Conservation (phyloP, 2,888 invertebrate species). For the Lampropteryx suffumata region DNA sequence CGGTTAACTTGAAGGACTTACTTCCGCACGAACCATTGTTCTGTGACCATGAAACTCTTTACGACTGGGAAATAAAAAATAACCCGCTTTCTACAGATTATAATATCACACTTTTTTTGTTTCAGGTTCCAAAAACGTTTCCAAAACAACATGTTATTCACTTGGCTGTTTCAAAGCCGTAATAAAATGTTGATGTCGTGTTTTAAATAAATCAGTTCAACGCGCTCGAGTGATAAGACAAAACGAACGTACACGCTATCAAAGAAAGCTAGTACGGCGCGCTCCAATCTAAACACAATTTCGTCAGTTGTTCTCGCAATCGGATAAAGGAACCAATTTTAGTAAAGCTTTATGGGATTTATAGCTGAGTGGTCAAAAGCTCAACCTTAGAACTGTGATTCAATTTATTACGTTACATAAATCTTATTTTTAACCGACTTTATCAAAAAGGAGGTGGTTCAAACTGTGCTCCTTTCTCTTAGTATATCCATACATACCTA, state of each 20-base stretch:
- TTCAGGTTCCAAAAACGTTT: conserved; percentile 1
- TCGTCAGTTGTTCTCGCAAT: conserved; percentile 19
- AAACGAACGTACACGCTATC: conserved; percentile 21
- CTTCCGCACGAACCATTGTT: no score
- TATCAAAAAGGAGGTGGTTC: no score
- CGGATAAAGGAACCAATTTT: conserved; percentile 24
- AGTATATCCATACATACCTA: no score
- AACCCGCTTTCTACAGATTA: conserved; percentile 1
- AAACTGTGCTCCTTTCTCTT: no score
- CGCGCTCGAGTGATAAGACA: conserved; percentile 14
- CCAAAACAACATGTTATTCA: conserved; percentile 6
- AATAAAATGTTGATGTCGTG: conserved; percentile 12
- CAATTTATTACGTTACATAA: background rate
- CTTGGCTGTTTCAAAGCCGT: conserved; percentile 10
- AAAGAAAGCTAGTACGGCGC: conserved; percentile 15
- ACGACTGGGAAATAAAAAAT: background rate
- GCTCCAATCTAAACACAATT: conserved; percentile 21
- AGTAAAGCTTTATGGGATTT: conserved; percentile 24
- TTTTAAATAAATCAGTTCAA: conserved; percentile 20
- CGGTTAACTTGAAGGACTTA: no score
- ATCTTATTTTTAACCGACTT: background rate
- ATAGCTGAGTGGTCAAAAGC: conserved; percentile 10
- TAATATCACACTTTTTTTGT: conserved; percentile 7
- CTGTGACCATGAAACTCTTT: no score
- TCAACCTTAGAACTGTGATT: conserved; percentile 15